These are phyloP conservation scores for Nebria brevicollis DNA, from an alignment of 2,888 invertebrate genomes.

Conservation along the genomic window DNA sequence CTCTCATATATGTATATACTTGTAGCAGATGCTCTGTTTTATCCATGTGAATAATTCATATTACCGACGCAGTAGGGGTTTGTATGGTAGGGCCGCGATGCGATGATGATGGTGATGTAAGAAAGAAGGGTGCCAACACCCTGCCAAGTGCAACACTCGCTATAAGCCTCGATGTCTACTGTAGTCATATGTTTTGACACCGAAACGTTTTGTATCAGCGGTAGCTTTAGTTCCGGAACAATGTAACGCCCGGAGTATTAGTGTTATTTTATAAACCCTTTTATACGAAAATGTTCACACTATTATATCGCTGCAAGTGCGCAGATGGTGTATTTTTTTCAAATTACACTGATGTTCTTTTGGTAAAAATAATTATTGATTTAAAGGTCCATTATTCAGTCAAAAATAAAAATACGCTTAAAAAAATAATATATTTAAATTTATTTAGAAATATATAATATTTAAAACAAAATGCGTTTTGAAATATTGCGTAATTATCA, in stretches of 20 bases:
- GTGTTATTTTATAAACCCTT: background rate
- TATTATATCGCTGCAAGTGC: background rate
- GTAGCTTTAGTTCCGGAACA: background rate
- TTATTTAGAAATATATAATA: too few species aligned
- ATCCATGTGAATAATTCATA: slow-evolving; percentile 1
- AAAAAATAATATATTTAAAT: too few species aligned
- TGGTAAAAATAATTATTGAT: too few species aligned
- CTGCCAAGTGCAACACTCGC: background rate
- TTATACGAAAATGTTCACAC: background rate
- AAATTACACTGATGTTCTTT: background rate
- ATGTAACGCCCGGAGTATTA: background rate
- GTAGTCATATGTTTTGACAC: slow-evolving; percentile 1
- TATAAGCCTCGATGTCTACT: background rate
- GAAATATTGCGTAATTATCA: too few species aligned
- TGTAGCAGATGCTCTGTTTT: background rate
- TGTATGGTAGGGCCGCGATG: background rate
- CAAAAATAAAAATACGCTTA: too few species aligned
- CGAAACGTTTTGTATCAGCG: slow-evolving; percentile 1
- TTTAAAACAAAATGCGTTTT: too few species aligned
- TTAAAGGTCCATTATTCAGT: too few species aligned
- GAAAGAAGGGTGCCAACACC: background rate
- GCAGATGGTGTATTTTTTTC: background rate
- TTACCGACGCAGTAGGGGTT: background rate
- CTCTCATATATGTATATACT: background rate
- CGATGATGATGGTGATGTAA: background rate